Percentiles rank a stretch among this genome's conserved stretches.
These are phyloP conservation scores for Polypedilum vanderplanki DNA, from an alignment of 1,140 invertebrate species.

Conservation along the genomic window DNA sequence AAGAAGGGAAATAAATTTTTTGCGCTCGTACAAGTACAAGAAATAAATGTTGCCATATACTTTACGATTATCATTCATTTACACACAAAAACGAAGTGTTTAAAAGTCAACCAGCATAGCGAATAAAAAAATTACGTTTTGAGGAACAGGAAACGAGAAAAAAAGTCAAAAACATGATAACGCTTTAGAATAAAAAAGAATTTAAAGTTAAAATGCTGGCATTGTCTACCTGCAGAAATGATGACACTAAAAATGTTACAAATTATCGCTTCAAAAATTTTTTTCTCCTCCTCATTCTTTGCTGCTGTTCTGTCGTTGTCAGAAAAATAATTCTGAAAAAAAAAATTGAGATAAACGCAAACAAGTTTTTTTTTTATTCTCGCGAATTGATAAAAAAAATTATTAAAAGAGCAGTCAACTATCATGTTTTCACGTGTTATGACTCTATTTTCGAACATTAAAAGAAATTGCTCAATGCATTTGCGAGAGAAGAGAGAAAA, in stretches of 20 bases:
- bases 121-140: constrained; percentile 15
- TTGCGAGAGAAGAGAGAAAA: too few species aligned
- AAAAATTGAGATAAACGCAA: too few species aligned
- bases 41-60: background rate
- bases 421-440: too few species aligned
- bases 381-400: too few species aligned
- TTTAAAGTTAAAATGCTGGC: constrained; percentile 20
- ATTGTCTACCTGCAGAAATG: constrained; percentile 27
- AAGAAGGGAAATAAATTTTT: constrained; percentile 24
- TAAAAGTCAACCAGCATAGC: constrained; percentile 26
- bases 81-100: constrained; percentile 10
- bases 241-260: constrained; percentile 15
- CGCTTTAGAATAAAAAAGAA: background rate
- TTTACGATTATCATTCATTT: background rate
- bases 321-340: too few species aligned
- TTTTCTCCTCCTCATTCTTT: too few species aligned
- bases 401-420: too few species aligned
- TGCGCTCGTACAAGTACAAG: constrained; percentile 9
- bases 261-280: background rate
- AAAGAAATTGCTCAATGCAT: too few species aligned
- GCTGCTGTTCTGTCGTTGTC: too few species aligned
- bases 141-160: constrained; percentile 24
- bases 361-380: too few species aligned
- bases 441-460: too few species aligned
- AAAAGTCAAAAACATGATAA: background rate